These are phyloP conservation scores for Hycleus phaleratus DNA, from an alignment of 1,140 invertebrate genomes.

Conservation along the genomic window DNA sequence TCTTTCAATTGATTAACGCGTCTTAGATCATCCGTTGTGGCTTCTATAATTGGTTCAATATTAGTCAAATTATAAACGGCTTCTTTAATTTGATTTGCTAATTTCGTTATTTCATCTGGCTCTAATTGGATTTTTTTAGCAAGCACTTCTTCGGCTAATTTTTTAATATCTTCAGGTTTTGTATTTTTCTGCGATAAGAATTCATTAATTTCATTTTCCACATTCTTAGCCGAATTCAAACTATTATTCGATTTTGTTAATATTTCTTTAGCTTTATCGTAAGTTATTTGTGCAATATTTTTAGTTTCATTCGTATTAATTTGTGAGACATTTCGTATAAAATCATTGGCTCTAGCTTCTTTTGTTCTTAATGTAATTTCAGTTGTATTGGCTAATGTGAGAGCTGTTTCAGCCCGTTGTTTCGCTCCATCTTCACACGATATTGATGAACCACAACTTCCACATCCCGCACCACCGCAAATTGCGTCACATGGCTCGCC, in stretches of 20 bases:
- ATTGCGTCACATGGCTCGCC: constrained; percentile 80
- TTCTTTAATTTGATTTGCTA: constrained; percentile 76
- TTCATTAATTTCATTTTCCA: constrained; percentile 62
- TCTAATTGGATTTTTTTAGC: constrained; percentile 55
- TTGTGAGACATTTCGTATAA: constrained; percentile 48
- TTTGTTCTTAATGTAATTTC: constrained; percentile 71
- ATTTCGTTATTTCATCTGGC: constrained; percentile 75
- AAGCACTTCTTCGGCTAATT: constrained; percentile 66
- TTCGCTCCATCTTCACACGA: constrained; percentile 85
- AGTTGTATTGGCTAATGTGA: constrained; percentile 77
- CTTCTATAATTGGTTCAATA: constrained; percentile 81
- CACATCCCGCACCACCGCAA: constrained; percentile 92
- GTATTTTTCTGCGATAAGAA: constrained; percentile 70
- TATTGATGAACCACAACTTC: constrained; percentile 73
- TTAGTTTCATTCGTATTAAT: constrained; percentile 35
- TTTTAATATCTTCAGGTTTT: constrained; percentile 72
- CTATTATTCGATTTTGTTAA: constrained; percentile 29
- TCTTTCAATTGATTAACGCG: constrained; percentile 67
- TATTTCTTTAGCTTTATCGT: constrained; percentile 25
- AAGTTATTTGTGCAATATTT: constrained; percentile 29
- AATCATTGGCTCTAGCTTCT: constrained; percentile 65
- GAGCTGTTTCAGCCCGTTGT: constrained; percentile 75
- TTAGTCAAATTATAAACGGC: constrained; percentile 81
- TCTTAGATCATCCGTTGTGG: constrained; percentile 70
- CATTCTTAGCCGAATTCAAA: constrained; percentile 47